Conservation (phyloP, 1,140 invertebrate species). For the Orius insidiosus region DNA sequence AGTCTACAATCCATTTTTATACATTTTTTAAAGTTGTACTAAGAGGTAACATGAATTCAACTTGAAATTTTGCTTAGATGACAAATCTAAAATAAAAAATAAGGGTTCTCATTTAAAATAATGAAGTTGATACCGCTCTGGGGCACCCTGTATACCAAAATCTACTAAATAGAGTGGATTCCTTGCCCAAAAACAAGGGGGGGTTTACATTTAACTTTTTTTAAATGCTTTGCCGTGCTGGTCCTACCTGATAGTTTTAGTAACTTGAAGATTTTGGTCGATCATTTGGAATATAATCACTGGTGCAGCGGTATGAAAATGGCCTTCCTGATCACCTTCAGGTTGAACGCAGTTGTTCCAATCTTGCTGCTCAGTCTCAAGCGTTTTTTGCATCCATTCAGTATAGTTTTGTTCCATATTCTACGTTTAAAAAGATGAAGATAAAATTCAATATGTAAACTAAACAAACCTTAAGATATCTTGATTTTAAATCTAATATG, state of each 20-base stretch:
- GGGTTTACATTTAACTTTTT: too few species aligned
- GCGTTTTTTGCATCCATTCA: slow-evolving; percentile 91
- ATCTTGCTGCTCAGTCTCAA: slow-evolving; percentile 77
- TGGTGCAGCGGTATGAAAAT: slow-evolving; percentile 81
- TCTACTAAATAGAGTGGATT: too few species aligned
- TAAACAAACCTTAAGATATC: slow-evolving; percentile 38
- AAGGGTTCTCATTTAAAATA: too few species aligned
- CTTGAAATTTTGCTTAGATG: too few species aligned
- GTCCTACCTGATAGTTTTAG: slow-evolving; percentile 37
- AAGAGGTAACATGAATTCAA: too few species aligned
- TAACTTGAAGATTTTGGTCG: slow-evolving; percentile 86
- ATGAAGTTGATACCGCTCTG: too few species aligned
- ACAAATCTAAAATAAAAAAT: too few species aligned
- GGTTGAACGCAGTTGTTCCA: slow-evolving; percentile 63
- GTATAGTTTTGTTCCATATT: slow-evolving; percentile 84
- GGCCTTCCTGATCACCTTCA: slow-evolving; percentile 55
- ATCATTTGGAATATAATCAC: slow-evolving; percentile 98
- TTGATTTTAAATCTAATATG: slow-evolving; percentile 60
- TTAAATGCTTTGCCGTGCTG: too few species aligned
- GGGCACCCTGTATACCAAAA: too few species aligned
- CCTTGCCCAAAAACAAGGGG: too few species aligned
- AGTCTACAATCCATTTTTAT: too few species aligned
- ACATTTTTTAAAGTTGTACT: too few species aligned
- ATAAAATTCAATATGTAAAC: slow-evolving; percentile 39
- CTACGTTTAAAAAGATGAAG: slow-evolving; percentile 58